These are phyloP conservation scores for Hirtodrosophila trivittata DNA, from an alignment of 2,888 invertebrate species.

Conservation along the genomic window DNA sequence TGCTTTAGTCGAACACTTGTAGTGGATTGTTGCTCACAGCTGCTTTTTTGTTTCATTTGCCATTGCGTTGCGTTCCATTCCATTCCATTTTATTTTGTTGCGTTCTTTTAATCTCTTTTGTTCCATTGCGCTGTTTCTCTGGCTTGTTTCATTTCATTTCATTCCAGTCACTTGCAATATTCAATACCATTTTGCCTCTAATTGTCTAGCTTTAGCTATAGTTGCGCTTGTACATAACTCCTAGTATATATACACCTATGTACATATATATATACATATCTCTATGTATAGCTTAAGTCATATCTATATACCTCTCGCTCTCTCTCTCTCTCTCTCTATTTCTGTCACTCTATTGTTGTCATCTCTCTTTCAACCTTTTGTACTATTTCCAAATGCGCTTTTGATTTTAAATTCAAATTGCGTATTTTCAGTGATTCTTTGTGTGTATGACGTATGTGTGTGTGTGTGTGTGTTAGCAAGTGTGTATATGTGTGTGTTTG, in stretches of 20 bases:
- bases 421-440: slow-evolving; percentile 1
- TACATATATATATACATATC: slow-evolving; percentile 4
- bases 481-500: not conserved
- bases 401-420: slow-evolving; percentile 25
- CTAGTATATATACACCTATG: slow-evolving; percentile 1
- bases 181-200: slow-evolving; percentile 20
- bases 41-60: slow-evolving; percentile 16
- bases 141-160: slow-evolving; percentile 10
- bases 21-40: slow-evolving; percentile 33
- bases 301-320: slow-evolving; percentile 1
- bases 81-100: slow-evolving; percentile 24
- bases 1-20: not conserved
- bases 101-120: slow-evolving; percentile 10
- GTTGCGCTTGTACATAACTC: slow-evolving; percentile 9
- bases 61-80: slow-evolving; percentile 37
- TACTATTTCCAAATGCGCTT: slow-evolving; percentile 13
- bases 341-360: slow-evolving; percentile 7
- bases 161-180: slow-evolving; percentile 31
- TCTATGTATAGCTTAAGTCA: slow-evolving; percentile 4
- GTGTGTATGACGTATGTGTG: not conserved
- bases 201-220: slow-evolving; percentile 44
- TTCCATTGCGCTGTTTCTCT: slow-evolving; percentile 15
- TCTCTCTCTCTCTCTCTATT: slow-evolving; percentile 16
- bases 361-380: slow-evolving; percentile 1
- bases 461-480: not conserved